These are phyloP conservation scores for Rhabdornis inornatus DNA, from an alignment of 2,113 vertebrate genomes.

Conservation along the genomic window DNA sequence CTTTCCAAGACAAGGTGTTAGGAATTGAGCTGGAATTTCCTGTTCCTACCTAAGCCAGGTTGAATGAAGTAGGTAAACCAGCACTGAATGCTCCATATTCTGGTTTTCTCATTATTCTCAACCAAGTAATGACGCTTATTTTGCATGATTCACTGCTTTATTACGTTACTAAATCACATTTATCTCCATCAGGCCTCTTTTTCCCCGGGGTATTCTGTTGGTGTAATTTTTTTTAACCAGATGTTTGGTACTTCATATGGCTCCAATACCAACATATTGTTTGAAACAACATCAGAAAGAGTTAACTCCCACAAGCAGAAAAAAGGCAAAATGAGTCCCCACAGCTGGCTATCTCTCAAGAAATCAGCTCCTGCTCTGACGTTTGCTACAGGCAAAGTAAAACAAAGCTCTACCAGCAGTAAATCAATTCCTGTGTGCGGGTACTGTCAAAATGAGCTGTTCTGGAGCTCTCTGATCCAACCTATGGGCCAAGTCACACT, in stretches of 20 bases:
- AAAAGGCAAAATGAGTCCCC: not conserved
- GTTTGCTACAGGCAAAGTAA: slow-evolving; percentile 19
- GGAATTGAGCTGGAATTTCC: not conserved
- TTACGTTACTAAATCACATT: not conserved
- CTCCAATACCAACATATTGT: not conserved
- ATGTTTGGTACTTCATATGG: not conserved
- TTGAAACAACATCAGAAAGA: not conserved
- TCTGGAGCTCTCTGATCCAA: not conserved
- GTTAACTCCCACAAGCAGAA: not conserved
- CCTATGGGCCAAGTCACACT: not conserved
- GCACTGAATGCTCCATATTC: not conserved
- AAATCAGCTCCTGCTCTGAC: slow-evolving; percentile 14
- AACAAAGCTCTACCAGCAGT: slow-evolving; percentile 28
- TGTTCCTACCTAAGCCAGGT: not conserved
- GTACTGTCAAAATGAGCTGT: slow-evolving; percentile 21
- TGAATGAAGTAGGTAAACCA: not conserved
- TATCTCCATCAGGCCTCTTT: not conserved
- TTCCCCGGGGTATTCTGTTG: not conserved
- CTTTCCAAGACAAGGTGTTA: not conserved
- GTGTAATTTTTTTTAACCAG: not conserved
- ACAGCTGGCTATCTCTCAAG: not conserved
- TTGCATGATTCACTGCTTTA: not conserved
- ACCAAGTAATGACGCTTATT: not conserved
- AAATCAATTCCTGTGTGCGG: not conserved
- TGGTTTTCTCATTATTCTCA: not conserved